Conservation (phyloP, 2,888 invertebrate species). For the Mimachlamys varia region DNA sequence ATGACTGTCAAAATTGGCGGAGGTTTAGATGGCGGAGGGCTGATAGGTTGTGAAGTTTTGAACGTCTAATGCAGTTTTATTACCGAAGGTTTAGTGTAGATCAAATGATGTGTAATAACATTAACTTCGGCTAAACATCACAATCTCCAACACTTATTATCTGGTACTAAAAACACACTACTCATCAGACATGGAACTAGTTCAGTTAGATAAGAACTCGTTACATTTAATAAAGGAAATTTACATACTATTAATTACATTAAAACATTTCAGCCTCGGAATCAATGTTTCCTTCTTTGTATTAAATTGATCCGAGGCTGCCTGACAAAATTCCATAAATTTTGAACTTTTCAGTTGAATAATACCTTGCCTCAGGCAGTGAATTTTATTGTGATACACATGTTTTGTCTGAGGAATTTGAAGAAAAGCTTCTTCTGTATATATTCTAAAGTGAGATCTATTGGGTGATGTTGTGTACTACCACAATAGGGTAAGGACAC, state of each 20-base stretch:
- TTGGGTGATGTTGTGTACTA: not conserved
- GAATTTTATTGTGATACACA: not conserved
- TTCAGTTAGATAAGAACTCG: too few relatives aligned
- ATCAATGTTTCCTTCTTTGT: too few relatives aligned
- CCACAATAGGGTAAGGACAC: too few relatives aligned
- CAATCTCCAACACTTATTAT: constrained; percentile 9
- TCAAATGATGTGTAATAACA: constrained; percentile 7
- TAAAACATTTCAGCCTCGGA: too few relatives aligned
- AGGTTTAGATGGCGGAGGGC: constrained; percentile 6
- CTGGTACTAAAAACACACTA: not conserved
- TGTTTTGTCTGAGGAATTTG: not conserved
- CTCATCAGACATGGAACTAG: too few relatives aligned
- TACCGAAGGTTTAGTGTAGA: not conserved
- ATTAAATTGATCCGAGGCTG: not conserved
- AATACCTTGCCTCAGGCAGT: not conserved
- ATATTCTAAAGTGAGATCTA: not conserved
- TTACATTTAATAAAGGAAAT: too few relatives aligned
- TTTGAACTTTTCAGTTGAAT: not conserved
- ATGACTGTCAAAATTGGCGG: constrained; percentile 16
- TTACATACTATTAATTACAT: too few relatives aligned
- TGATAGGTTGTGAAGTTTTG: not conserved
- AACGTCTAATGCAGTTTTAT: not conserved
- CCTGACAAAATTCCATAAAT: not conserved
- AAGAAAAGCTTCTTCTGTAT: too few relatives aligned
- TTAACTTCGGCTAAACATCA: constrained; percentile 3